Evolutionary conservation across 92 coral and sea anemone species (phyloP).

Genomic region (Actinostola sp.): DNA sequence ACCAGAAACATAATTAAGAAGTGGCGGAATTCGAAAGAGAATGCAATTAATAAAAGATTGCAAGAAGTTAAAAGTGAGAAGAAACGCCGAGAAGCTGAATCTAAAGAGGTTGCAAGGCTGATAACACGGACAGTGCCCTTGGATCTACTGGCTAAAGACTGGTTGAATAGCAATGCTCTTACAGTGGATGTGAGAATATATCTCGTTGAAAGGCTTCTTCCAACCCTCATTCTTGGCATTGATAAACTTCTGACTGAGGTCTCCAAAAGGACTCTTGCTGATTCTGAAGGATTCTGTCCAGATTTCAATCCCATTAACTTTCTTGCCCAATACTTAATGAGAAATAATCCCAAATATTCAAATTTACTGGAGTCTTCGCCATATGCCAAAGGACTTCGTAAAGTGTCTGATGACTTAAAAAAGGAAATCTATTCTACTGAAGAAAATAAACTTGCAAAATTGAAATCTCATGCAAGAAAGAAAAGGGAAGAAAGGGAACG

Average conservation of each 20-base stretch:
- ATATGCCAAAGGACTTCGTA: conserved; percentile 85
- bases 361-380: conserved; percentile 95
- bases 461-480: conserved; percentile 81
- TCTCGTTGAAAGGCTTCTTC: conserved; percentile 81
- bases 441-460: conserved; percentile 76
- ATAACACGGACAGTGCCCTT: conserved; percentile 82
- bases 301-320: conserved; percentile 90
- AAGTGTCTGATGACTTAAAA: conserved; percentile 85
- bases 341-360: conserved; percentile 92
- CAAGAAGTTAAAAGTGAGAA: conserved; percentile 72
- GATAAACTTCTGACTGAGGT: conserved; percentile 91
- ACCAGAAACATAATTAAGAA: conserved; percentile 70
- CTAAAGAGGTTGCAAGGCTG: conserved; percentile 73
- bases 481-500: conserved; percentile 80
- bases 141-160: conserved; percentile 88
- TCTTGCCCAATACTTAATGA: conserved; percentile 89
- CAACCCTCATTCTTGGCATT: conserved; percentile 89
- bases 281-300: conserved; percentile 77
- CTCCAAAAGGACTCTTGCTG: conserved; percentile 72
- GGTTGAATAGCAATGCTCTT: conserved; percentile 81
- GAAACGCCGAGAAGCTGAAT: conserved; percentile 75
- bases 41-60: conserved; percentile 73
- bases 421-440: conserved; percentile 83
- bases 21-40: conserved; percentile 84
- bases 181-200: conserved; percentile 85